Base-by-base conservation (phyloP, 2,113 vertebrate species). In the Halichoeres trimaculatus region DNA sequence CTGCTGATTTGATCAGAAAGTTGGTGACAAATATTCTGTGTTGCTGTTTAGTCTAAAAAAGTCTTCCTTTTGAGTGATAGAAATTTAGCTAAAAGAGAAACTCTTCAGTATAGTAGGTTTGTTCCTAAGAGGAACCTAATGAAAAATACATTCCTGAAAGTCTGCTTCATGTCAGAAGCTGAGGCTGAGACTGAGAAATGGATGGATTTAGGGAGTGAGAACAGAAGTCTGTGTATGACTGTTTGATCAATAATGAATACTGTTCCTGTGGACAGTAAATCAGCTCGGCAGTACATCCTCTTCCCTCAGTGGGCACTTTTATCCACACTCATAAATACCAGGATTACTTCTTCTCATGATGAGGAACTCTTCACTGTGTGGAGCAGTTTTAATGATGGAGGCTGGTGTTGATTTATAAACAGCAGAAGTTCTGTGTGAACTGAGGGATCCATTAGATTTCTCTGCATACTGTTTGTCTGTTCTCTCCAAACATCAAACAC, bases 291-390 rank as follows among this genome's bases (percentile, higher is more conserved):
- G 71, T 55, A 48, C 57, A 74, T 70, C 64, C 41, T 76, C 81
- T 74, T 30, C 50, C 35, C 53, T 48, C 59, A 41, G 58, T 60
- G 71, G 69, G 36, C 70, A 50, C 68, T 68, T 81, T 81, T 75
- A 83, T 81, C 58, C 43, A 47, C 50, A 1, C 75, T 86, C 76
- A 52, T 86, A 86, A 88, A 90, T 78, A 78, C 56, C 24, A n/a
- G 60, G 76, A 83, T 86, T 76, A 71, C 51, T 12, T 12, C 70
- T 58, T 59, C 45, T 77, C 58, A 58, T 70, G 67, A 64, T 2
- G 48, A 40, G 23, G 11, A 80, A 53, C 70, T 75, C 24, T 50
- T 40, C 16, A 26, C 22, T 8, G 16, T 20, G 53, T 48, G 20
- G 51, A 20, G 57, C 51, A 17, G 59, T 34, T 86, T 83, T 85